phyloP scores from a whole-genome alignment of 1,140 invertebrate species.

The Drusus annulatus region DNA sequence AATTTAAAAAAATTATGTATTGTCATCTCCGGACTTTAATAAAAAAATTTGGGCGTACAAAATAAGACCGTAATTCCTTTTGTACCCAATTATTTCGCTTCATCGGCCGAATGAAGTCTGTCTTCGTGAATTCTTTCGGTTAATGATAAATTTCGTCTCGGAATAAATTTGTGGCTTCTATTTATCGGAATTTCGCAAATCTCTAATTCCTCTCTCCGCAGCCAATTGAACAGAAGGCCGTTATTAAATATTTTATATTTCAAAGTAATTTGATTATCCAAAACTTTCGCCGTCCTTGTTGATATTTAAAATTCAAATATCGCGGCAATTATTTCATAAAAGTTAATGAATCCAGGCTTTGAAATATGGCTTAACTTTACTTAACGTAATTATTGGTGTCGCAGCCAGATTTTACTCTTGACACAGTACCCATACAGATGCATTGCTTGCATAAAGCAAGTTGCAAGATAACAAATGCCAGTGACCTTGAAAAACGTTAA shows the following conservation, averaged over 20 bases:
- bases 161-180: slow-evolving; percentile 21
- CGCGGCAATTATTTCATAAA: too few species aligned
- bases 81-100: slow-evolving; percentile 28
- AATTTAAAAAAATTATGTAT: too few species aligned
- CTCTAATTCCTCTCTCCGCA: background rate
- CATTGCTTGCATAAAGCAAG: too few species aligned
- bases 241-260: slow-evolving; percentile 10
- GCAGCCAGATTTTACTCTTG: too few species aligned
- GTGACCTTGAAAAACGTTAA: too few species aligned
- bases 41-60: background rate
- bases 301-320: slow-evolving; percentile 5
- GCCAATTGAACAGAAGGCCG: slow-evolving; percentile 15
- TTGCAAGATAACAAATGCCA: too few species aligned
- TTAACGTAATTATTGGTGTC: too few species aligned
- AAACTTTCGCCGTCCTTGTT: background rate
- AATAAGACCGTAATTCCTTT: slow-evolving; percentile 23
- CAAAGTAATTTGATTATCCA: slow-evolving; percentile 4
- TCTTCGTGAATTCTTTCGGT: slow-evolving; percentile 2
- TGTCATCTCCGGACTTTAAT: background rate
- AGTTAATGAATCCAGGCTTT: too few species aligned
- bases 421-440: too few species aligned
- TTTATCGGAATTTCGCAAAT: background rate
- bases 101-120: background rate
- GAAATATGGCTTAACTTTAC: too few species aligned
- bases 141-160: slow-evolving; percentile 4